phyloP scores from a whole-genome alignment of 2,113 vertebrate genomes.

The Pterocles burchelli region DNA sequence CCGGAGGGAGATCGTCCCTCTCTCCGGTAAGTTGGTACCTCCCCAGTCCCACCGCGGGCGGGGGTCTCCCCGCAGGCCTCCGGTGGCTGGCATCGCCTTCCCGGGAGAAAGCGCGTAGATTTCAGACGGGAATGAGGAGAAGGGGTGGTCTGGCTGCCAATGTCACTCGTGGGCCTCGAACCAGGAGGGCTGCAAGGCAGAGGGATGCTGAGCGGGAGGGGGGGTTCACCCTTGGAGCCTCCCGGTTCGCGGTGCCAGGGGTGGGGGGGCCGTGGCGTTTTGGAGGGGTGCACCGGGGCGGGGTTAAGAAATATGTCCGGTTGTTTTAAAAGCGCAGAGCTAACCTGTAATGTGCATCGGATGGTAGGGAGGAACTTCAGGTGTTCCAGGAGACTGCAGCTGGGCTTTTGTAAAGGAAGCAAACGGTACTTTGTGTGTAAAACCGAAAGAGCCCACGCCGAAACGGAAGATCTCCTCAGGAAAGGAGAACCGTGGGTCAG shows the following conservation, averaged over 20 bases:
- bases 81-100: background rate
- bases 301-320: background rate
- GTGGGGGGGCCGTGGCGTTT: background rate
- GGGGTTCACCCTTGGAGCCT: background rate
- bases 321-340: background rate
- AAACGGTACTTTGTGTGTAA: rapidly evolving
- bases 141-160: rapidly evolving
- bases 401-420: background rate
- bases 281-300: background rate
- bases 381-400: rapidly evolving
- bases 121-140: background rate
- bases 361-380: too few species aligned
- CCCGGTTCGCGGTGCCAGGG: background rate
- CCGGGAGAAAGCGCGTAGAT: background rate
- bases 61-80: too few species aligned
- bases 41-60: background rate
- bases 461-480: rapidly evolving
- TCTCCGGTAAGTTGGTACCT: too few species aligned
- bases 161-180: background rate
- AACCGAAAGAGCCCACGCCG: background rate
- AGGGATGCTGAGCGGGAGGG: background rate
- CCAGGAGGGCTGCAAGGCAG: rapidly evolving
- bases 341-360: rapidly evolving
- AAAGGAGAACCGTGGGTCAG: background rate
- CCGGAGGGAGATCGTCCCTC: too few species aligned